These are phyloP conservation scores for Clostera curtula DNA, from an alignment of 2,888 invertebrate genomes.

Conservation along the genomic window DNA sequence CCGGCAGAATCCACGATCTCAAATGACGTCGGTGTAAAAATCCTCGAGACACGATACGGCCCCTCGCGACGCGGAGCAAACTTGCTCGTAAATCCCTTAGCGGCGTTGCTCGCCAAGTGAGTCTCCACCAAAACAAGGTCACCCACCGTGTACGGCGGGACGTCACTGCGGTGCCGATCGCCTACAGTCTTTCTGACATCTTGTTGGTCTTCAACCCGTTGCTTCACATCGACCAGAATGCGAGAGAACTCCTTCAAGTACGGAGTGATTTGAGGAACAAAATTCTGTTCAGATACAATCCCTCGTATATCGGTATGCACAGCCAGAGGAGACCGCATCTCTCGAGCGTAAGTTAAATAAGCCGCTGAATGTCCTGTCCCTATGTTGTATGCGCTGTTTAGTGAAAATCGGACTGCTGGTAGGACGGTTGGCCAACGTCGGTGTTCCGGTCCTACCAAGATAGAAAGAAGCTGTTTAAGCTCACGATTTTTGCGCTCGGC, in stretches of 20 bases:
- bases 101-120: conserved; percentile 4
- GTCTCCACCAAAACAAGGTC: conserved; percentile 4
- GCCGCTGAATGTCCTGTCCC: conserved; percentile 21
- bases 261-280: conserved; percentile 14
- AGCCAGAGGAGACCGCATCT: conserved; percentile 19
- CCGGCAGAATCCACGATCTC: conserved; percentile 1
- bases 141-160: conserved; percentile 1
- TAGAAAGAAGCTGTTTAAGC: no score
- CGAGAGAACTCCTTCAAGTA: conserved; percentile 5
- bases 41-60: conserved; percentile 3
- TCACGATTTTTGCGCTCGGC: conserved; percentile 30
- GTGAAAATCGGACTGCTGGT: conserved; percentile 19
- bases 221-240: not conserved
- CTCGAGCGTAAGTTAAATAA: conserved; percentile 24
- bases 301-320: conserved; percentile 7
- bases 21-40: conserved; percentile 3
- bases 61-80: conserved; percentile 6
- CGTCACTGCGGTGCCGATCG: conserved; percentile 1
- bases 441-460: conserved; percentile 17
- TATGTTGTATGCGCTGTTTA: conserved; percentile 14
- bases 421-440: conserved; percentile 18
- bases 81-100: conserved; percentile 6
- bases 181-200: not conserved
- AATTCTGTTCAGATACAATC: conserved; percentile 11
- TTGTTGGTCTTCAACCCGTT: conserved; percentile 2